Evolutionary conservation across 2,888 invertebrate species (phyloP), one percentile per base, ranked within the genome.

Genomic region (Tipula lateralis): DNA sequence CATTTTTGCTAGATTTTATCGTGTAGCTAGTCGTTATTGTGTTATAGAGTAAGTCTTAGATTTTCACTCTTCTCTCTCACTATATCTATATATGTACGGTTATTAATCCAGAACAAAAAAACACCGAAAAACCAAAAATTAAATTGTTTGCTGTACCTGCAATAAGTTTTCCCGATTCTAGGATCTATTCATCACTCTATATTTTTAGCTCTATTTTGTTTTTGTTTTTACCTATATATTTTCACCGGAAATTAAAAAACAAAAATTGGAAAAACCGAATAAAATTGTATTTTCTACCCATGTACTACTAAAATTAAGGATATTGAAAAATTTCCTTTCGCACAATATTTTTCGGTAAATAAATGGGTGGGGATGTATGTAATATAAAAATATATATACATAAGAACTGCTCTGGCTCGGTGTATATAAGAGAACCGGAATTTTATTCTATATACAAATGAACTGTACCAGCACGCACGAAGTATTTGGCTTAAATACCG

Each of bases 1-100:
- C 95, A 95, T 95, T 89, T 82, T 82, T 66, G 19, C 66, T 66
- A n/a, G n/a, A 66, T 66, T 66, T 66, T 66, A 66, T 66, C 66
- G 66, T 66, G 24, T 66, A 13, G 66, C n/a, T 66, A n/a, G 44
- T 44, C n/a, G n/a, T 44, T 44, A 36, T 36, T 36, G 36, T 44
- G 13, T 9, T 66, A 19, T 24, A 66, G 1, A 16, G 66, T 66
- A 66, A 66, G 66, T 66, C 66, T 66, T 66, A 19, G 24, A 19
- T 66, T 24, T 66, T 24, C 66, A 66, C 66, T 66, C 7, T 66
- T 24, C 66, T 66, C 66, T 66, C 66, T 66, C 66, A 66, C 66
- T 66, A 66, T 44, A 44, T 32, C 7, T 5, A 5, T 32, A 32
- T 32, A 5, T 5, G 3, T 32, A 32, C 32, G 4, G 9, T 24